Evolutionary conservation across 92 coral and sea anemone species (phyloP).

Genomic region (Paragorgia papillata): DNA sequence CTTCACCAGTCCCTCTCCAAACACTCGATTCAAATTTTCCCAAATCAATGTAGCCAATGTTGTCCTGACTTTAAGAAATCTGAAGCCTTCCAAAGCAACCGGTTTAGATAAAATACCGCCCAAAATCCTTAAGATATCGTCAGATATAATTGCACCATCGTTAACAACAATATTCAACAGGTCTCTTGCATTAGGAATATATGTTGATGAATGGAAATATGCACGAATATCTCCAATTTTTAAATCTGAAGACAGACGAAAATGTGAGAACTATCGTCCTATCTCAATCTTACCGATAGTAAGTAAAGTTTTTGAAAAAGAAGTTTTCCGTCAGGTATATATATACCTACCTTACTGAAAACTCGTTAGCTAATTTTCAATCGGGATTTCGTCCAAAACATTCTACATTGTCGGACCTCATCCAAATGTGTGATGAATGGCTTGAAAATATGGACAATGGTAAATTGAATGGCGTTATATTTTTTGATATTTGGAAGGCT

Average conservation of each 20-base stretch:
- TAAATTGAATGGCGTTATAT: conserved; percentile 49
- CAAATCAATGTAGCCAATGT: no score
- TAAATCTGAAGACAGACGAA: conserved; percentile 47
- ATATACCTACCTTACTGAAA: conserved; percentile 21
- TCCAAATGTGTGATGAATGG: conserved; percentile 58
- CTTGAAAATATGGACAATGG: conserved; percentile 56
- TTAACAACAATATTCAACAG: not conserved
- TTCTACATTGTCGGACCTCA: conserved; percentile 56
- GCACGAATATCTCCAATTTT: conserved; percentile 33
- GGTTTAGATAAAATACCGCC: conserved; percentile 40
- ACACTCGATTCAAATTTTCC: no score
- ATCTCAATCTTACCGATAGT: conserved; percentile 52
- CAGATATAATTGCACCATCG: not conserved
- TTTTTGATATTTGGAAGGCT: conserved; percentile 62
- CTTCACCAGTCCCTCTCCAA: no score
- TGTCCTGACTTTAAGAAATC: conserved; percentile 13
- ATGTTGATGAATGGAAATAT: conserved; percentile 45
- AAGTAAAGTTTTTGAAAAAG: conserved; percentile 43
- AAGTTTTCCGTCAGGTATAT: conserved; percentile 49
- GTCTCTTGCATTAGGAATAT: not conserved
- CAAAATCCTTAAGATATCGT: not conserved
- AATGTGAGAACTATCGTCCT: conserved; percentile 43
- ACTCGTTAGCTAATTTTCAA: conserved; percentile 50
- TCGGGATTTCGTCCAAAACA: conserved; percentile 59
- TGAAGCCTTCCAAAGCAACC: conserved; percentile 45